These are phyloP conservation scores for Amphiprion clarkii DNA, from an alignment of 2,797 vertebrate genomes.

Conservation along the genomic window DNA sequence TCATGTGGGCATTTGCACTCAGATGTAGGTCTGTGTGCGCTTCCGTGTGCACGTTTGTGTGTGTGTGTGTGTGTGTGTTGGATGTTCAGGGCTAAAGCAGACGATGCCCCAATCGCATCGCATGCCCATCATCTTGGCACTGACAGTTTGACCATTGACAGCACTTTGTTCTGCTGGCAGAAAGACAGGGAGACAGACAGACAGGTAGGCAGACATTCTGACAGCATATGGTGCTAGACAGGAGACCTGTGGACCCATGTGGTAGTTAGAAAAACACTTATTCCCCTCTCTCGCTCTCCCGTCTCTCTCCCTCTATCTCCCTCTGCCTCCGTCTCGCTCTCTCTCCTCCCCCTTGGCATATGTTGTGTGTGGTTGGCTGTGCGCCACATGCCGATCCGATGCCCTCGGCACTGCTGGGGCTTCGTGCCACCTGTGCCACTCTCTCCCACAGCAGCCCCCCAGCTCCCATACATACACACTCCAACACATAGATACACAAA, in stretches of 20 bases:
- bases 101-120: constrained; percentile 49
- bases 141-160: constrained; percentile 77
- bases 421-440: constrained; percentile 86
- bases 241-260: constrained; percentile 80
- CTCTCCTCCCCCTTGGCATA: constrained; percentile 78
- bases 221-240: constrained; percentile 76
- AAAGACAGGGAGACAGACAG: constrained; percentile 64
- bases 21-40: constrained; percentile 26
- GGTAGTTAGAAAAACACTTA: constrained; percentile 69
- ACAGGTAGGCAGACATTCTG: constrained; percentile 67
- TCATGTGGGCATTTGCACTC: constrained; percentile 61
- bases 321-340: constrained; percentile 25
- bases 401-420: constrained; percentile 79
- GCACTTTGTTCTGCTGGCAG: constrained; percentile 69
- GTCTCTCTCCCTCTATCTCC: constrained; percentile 27
- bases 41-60: constrained; percentile 22
- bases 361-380: constrained; percentile 84
- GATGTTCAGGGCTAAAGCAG: constrained; percentile 35
- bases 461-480: constrained; percentile 33
- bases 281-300: constrained; percentile 22
- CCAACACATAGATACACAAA: constrained; percentile 33
- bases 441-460: constrained; percentile 70
- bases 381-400: constrained; percentile 85
- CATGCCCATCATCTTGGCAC: constrained; percentile 61
- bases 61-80: constrained; percentile 1